phyloP scores from a whole-genome alignment of 1,140 invertebrate genomes.

The Brachionus manjavacas region DNA sequence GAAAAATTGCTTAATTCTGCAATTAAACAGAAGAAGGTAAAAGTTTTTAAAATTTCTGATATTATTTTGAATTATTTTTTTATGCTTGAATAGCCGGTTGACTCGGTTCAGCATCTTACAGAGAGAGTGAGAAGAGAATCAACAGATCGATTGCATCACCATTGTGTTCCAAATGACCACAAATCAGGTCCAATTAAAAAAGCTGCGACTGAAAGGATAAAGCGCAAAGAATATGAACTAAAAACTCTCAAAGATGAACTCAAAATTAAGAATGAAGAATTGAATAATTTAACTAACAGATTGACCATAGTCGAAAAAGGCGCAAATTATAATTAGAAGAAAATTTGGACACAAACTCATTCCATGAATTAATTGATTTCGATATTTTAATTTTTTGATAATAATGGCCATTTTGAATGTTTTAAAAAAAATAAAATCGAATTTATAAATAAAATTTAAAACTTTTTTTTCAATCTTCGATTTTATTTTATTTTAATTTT shows the following conservation, averaged over 20 bases:
- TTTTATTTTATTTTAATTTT: no score
- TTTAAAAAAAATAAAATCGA: neutral
- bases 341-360: neutral
- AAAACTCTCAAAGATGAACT: constrained; percentile 53
- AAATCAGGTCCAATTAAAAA: constrained; percentile 47
- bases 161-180: constrained; percentile 44
- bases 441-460: neutral
- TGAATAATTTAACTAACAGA: constrained; percentile 43
- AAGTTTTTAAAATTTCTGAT: neutral
- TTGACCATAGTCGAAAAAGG: constrained; percentile 42
- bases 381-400: neutral
- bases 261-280: constrained; percentile 48
- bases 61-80: neutral
- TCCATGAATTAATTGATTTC: neutral
- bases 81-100: neutral
- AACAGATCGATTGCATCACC: constrained; percentile 41
- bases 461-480: neutral
- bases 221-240: constrained; percentile 56
- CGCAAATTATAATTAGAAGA: neutral
- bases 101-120: constrained; percentile 40
- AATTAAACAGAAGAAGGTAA: constrained; percentile 56
- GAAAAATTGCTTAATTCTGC: constrained; percentile 55
- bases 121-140: constrained; percentile 42
- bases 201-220: constrained; percentile 48
- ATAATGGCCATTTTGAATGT: neutral